Evolutionary conservation across 2,797 vertebrate species (phyloP).

Genomic region (Dicrostonyx torquatus): DNA sequence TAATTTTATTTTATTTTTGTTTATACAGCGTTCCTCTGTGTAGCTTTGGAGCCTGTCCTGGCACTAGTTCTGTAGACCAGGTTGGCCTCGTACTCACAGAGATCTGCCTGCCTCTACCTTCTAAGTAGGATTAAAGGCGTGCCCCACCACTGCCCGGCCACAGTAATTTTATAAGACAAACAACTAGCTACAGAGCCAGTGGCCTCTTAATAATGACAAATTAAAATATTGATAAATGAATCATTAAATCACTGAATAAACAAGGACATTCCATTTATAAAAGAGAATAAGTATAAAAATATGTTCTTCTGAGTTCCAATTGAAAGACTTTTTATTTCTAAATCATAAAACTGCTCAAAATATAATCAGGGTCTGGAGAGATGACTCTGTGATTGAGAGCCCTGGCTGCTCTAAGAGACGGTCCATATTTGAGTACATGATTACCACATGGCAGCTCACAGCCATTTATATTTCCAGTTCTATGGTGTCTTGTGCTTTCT

Average conservation of each 20-base stretch:
- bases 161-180: background rate
- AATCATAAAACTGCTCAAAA: background rate
- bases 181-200: background rate
- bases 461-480: background rate
- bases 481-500: background rate
- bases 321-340: slow-evolving; percentile 1
- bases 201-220: background rate
- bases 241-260: slow-evolving; percentile 28
- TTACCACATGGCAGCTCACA: background rate
- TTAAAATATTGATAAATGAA: background rate
- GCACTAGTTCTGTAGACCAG: too few species aligned
- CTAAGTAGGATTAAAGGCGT: too few species aligned
- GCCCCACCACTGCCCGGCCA: fast-evolving
- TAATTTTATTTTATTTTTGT: background rate
- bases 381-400: background rate
- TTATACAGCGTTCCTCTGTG: too few species aligned
- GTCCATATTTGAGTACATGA: background rate
- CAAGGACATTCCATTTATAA: background rate
- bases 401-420: background rate
- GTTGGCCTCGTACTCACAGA: too few species aligned
- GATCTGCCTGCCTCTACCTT: too few species aligned
- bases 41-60: too few species aligned
- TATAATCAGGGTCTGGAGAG: background rate
- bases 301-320: background rate
- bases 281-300: background rate